A percentile compares a stretch with the other conserved stretches of the same genome.
phyloP scores from a whole-genome alignment of 2,113 vertebrate species.

The Tragelaphus scriptus region DNA sequence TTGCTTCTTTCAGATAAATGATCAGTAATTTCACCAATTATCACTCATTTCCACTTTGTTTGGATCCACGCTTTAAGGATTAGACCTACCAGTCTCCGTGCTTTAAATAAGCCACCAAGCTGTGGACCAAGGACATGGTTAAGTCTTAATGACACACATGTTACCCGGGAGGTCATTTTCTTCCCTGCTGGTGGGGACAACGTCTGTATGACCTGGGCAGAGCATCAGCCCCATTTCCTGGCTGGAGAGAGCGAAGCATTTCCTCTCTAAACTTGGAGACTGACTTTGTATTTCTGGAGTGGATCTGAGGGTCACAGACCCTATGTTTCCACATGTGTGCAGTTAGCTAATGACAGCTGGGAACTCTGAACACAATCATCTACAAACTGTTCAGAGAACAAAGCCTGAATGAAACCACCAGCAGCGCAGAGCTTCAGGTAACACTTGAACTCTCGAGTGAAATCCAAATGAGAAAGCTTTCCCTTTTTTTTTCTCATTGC shows the following conservation, averaged over 20 bases:
- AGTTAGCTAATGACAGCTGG: conserved; percentile 8
- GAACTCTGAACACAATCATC: neutral
- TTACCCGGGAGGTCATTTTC: neutral
- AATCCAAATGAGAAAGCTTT: neutral
- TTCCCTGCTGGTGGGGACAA: neutral
- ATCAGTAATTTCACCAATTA: neutral
- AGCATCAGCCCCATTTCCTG: conserved; percentile 28
- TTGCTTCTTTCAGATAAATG: neutral
- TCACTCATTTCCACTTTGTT: neutral
- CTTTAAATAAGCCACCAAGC: neutral
- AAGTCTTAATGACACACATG: neutral
- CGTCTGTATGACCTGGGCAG: neutral
- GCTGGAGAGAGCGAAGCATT: neutral
- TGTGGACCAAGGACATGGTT: neutral
- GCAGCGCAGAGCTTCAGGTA: neutral
- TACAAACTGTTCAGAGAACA: conserved; percentile 25
- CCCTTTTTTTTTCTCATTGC: neutral
- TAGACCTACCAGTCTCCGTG: neutral
- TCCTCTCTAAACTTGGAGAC: conserved; percentile 41
- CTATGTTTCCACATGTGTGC: neutral
- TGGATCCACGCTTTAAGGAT: neutral
- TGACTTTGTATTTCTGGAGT: conserved; percentile 27
- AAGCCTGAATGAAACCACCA: neutral
- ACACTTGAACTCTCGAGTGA: neutral
- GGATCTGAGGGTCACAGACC: conserved; percentile 20